These are phyloP conservation scores for Pagrus major DNA, from an alignment of 2,113 vertebrate genomes.

Conservation along the genomic window DNA sequence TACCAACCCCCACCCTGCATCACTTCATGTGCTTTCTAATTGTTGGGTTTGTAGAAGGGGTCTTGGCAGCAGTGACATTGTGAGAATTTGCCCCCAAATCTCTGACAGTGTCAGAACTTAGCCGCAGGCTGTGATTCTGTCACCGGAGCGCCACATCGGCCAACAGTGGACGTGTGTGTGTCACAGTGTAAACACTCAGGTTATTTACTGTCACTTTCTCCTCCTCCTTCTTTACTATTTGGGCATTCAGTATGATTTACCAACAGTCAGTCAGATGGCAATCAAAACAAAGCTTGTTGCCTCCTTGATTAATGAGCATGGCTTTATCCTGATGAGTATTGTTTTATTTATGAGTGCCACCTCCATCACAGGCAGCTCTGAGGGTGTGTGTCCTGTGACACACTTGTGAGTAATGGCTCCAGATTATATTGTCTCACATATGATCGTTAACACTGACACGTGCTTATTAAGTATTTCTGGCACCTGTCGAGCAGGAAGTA, in stretches of 20 bases:
- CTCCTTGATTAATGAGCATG: slow-evolving; percentile 30
- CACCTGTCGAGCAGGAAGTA: slow-evolving; percentile 26
- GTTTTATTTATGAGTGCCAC: slow-evolving; percentile 54
- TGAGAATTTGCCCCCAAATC: neutral
- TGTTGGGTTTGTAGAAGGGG: neutral
- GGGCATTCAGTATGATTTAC: neutral
- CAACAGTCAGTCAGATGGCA: slow-evolving; percentile 11
- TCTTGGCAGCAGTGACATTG: neutral
- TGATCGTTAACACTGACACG: slow-evolving; percentile 53
- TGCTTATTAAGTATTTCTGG: slow-evolving; percentile 64
- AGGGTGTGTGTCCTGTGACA: neutral
- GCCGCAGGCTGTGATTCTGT: neutral
- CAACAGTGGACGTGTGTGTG: neutral
- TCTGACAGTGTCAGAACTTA: neutral
- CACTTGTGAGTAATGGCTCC: slow-evolving; percentile 26
- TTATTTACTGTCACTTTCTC: neutral
- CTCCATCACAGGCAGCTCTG: slow-evolving; percentile 24
- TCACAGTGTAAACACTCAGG: neutral
- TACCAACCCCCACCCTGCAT: neutral
- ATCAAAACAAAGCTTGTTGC: slow-evolving; percentile 23
- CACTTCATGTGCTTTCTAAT: neutral
- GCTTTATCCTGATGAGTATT: slow-evolving; percentile 40
- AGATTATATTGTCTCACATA: slow-evolving; percentile 38
- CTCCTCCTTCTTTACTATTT: neutral
- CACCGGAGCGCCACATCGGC: neutral